Evolutionary conservation across 92 coral and sea anemone species (phyloP), one percentile per base, ranked within the genome.

Genomic region (Parazoanthus swiftii): DNA sequence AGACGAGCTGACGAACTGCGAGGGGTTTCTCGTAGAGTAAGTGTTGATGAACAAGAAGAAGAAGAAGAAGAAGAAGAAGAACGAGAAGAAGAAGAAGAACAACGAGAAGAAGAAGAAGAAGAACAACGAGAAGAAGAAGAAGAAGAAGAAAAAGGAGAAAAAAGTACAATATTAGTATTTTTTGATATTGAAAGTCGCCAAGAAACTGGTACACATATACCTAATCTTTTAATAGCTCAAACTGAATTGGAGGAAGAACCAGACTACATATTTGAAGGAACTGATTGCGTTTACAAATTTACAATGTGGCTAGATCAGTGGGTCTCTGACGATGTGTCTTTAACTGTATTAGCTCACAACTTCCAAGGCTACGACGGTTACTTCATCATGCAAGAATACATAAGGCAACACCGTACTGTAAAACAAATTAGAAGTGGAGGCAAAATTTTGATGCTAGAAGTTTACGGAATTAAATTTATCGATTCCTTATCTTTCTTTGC

Each of bases 281-380:
- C 73, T 67, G 33, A 67, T 67, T 67, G 73, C 73, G 25, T 67
- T 67, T 20, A 25, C 73, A 21, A 67, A 67, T 67, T 67, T 67
- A 67, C 33, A 67, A 67, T 20, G n/a, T 67, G 73, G 73, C 73
- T 67, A 67, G 73, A 67, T 67, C 73, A 25, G 6, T 67, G 73
- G 73, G 73, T 67, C 25, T 21, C n/a, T 21, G 73, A 67, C 33
- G 73, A 67, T 25, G 73, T 67, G 33, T 67, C 73, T 67, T n/a
- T 71, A 71, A 71, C 76, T 10, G 76, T 71, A n/a, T n/a, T 71
- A n/a, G 76, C 76, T 26, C 76, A 71, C 76, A 71, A 71, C 76
- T 71, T 71, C 48, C 78, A 54, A 33, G 83, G 83, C 4, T 79
- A 79, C 65, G 83, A 79, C 83, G 44, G 83, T 50, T 71, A 71